Percentiles rank a stretch among this genome's conserved stretches.
These are phyloP conservation scores for Nylanderia fulva DNA, from an alignment of 1,140 invertebrate genomes.

Conservation along the genomic window DNA sequence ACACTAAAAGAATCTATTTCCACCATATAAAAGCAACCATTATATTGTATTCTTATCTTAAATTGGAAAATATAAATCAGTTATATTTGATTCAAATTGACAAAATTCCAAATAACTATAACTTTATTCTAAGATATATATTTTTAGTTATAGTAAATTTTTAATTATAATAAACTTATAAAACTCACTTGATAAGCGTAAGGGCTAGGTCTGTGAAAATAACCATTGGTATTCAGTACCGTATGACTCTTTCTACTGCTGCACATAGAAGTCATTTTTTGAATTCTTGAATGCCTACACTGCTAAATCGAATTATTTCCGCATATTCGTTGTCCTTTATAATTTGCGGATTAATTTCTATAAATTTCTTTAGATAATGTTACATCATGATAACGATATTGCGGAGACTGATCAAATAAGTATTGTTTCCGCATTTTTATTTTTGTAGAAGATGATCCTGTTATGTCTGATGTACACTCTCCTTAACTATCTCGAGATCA, in stretches of 20 bases:
- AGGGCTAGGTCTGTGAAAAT: constrained; percentile 80
- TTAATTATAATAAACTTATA: background rate
- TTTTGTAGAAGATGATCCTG: background rate
- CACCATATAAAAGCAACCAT: background rate
- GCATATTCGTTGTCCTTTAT: background rate
- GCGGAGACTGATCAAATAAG: constrained; percentile 3
- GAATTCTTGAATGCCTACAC: background rate
- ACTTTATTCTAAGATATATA: no score
- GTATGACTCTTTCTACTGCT: constrained; percentile 84
- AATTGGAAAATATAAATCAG: no score
- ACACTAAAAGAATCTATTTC: no score
- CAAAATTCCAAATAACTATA: background rate
- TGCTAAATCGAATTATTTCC: background rate
- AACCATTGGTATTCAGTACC: constrained; percentile 81
- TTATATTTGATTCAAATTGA: background rate
- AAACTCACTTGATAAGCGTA: constrained; percentile 84
- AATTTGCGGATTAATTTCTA: background rate
- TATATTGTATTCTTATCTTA: no score
- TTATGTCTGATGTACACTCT: background rate
- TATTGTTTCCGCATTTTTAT: constrained; percentile 12
- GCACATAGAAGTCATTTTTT: constrained; percentile 84
- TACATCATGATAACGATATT: background rate
- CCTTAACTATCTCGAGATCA: no score
- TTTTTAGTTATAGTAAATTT: no score
- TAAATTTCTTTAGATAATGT: background rate